phyloP scores from a whole-genome alignment of 1,140 invertebrate species.

The Zaprionus inermis region DNA sequence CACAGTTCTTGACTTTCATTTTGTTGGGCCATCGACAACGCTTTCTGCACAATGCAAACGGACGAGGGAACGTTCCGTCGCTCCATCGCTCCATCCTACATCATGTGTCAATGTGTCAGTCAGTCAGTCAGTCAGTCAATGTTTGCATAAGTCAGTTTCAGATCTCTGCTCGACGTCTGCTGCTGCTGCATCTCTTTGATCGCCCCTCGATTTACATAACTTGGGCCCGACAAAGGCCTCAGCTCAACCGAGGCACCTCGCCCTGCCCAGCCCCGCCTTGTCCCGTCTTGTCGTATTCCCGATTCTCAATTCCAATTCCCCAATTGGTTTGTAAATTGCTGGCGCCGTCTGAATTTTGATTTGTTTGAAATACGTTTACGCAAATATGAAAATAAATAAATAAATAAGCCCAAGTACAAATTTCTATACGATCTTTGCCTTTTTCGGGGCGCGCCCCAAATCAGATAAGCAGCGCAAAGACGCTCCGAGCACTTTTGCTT shows the following conservation, averaged over 20 bases:
- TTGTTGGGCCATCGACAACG: slow-evolving; percentile 45
- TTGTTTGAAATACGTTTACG: slow-evolving; percentile 52
- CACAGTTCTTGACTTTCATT: slow-evolving; percentile 79
- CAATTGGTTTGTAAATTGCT: slow-evolving; percentile 57
- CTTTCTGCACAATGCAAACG: slow-evolving; percentile 56
- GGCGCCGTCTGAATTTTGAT: slow-evolving; percentile 78
- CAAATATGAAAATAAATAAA: slow-evolving; percentile 75
- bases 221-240: slow-evolving; percentile 66
- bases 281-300: not conserved
- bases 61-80: slow-evolving; percentile 11
- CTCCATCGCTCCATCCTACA: slow-evolving; percentile 22
- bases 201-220: slow-evolving; percentile 72
- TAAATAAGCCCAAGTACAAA: slow-evolving; percentile 30
- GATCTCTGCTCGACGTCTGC: slow-evolving; percentile 29
- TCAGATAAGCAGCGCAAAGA: slow-evolving; percentile 26
- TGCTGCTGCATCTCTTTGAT: slow-evolving; percentile 52
- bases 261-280: not conserved
- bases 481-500: slow-evolving; percentile 20
- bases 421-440: slow-evolving; percentile 15
- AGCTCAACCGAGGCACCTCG: not conserved
- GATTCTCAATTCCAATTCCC: slow-evolving; percentile 31
- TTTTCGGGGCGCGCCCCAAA: slow-evolving; percentile 34
- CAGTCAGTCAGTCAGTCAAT: slow-evolving; percentile 56
- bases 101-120: slow-evolving; percentile 65
- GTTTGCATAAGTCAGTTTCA: slow-evolving; percentile 68